Percentiles rank a stretch among this genome's conserved stretches.
phyloP scores from a whole-genome alignment of 2,113 vertebrate species.

The Rutilus rutilus region DNA sequence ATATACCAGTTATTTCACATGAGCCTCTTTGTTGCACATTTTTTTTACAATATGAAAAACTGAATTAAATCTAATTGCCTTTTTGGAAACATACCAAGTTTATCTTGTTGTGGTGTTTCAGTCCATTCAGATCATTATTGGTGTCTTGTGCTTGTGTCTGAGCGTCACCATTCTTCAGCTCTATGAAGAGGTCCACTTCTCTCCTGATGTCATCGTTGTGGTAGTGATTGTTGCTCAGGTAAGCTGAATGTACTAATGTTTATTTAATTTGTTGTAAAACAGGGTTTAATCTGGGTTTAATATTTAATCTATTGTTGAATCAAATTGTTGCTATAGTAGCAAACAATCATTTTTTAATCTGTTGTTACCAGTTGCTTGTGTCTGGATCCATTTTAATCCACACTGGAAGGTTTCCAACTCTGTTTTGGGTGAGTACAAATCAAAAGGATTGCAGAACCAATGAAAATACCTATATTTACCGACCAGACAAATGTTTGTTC shows the following conservation, averaged over 20 bases:
- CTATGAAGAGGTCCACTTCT: conserved; percentile 75
- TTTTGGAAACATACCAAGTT: neutral
- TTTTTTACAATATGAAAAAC: neutral
- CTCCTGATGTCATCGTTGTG: conserved; percentile 71
- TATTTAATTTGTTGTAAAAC: neutral
- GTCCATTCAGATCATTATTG: conserved; percentile 79
- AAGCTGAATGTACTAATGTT: neutral
- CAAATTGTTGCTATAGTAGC: neutral
- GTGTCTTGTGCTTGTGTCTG: conserved; percentile 73
- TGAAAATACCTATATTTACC: neutral
- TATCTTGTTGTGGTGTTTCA: conserved; percentile 33
- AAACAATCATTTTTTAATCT: neutral
- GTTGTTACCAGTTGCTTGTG: conserved; percentile 66
- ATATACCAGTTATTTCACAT: neutral
- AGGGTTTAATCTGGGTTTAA: neutral
- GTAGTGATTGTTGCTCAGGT: conserved; percentile 77
- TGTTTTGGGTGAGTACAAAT: conserved; percentile 75
- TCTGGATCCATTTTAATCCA: conserved; percentile 79
- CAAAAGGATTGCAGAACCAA: neutral
- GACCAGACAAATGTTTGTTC: neutral
- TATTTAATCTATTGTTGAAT: neutral
- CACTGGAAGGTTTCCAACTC: conserved; percentile 72
- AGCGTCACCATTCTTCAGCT: conserved; percentile 75
- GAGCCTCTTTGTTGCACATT: neutral
- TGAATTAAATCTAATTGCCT: neutral